A percentile compares a stretch with the other conserved stretches of the same genome.
phyloP scores from a whole-genome alignment of 2,797 vertebrate species.

The Platyrinchus mystaceus region DNA sequence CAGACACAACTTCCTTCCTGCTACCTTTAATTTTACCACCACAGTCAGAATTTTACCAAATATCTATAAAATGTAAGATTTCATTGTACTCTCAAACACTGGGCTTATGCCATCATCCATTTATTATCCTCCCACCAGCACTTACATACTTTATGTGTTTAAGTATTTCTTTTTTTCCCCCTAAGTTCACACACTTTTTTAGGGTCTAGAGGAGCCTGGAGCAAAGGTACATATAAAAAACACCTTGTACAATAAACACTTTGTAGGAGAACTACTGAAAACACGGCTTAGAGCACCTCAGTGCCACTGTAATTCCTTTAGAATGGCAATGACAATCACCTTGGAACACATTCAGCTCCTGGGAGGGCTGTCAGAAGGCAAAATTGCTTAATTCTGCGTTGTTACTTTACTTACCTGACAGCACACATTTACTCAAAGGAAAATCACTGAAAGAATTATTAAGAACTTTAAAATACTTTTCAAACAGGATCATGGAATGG shows the following conservation, averaged over 20 bases:
- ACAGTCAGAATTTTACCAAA: neutral
- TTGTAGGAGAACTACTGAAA: neutral
- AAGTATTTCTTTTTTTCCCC: neutral
- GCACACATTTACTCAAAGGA: neutral
- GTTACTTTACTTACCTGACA: neutral
- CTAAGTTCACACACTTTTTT: neutral
- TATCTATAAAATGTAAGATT: neutral
- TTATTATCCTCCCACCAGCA: neutral
- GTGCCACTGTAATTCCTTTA: neutral
- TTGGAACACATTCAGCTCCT: neutral
- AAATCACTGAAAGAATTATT: fast-evolving
- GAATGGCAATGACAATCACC: fast-evolving
- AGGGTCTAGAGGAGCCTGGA: neutral
- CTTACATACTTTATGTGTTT: neutral
- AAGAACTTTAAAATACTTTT: neutral
- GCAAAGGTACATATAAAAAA: neutral
- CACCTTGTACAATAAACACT: neutral
- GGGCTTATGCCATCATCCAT: neutral
- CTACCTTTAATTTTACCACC: neutral
- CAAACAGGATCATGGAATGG: neutral
- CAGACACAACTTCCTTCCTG: neutral
- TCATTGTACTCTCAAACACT: neutral
- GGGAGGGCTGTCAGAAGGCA: neutral
- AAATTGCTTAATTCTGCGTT: neutral
- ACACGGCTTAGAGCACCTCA: fast-evolving